Evolutionary conservation across 2,888 invertebrate genomes (phyloP), one percentile per base, ranked within the genome.

Genomic region (Melanargia galathea): DNA sequence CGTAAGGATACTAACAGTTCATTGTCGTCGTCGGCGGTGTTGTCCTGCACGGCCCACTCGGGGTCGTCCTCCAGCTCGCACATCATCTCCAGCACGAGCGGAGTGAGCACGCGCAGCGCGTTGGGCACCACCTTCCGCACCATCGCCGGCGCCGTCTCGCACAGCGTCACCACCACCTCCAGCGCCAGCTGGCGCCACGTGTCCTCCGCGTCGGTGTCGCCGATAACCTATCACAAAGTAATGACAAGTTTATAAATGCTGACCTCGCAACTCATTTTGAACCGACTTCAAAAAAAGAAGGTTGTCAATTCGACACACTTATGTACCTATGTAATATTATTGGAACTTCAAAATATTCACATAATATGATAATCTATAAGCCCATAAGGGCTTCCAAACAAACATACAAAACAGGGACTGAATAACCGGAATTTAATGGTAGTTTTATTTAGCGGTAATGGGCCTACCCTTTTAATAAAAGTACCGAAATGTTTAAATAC

Each of bases 71-170:
- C 98, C 62, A 98, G 87, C 76, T 98, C 98, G 56, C 98, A 96
- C 97, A 99, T 97, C 94, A 99, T 96, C 87, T 96, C 95, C 68
- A 99, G 92, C 71, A 98, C 94, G 65, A 97, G 92, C 0, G 97
- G 96, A 54, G 98, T 95, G 72, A 97, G 90, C 62, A 94, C 92
- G 48, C 94, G 93, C 68, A 99, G 93, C 71, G 97, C 97, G 79
- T 96, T 96, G 33, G 94, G 94, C 13, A 97, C 97, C 70, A 96
- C 95, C 87, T 99, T 99, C 63, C 99, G 94, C 45, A 99, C 96
- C 96, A 98, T 98, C 2, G 98, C 97, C 0, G 99, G 97, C 6
- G 98, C 98, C 33, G 97, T 97, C 92, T 99, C 99, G 49, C 98
- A 95, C 69, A 98, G 88, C 2, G 94, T 94, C 67, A 98, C 95